Percentiles rank a stretch among this genome's conserved stretches.
Evolutionary conservation across 2,113 vertebrate genomes (phyloP).

Genomic region (Benthochromis sp.): DNA sequence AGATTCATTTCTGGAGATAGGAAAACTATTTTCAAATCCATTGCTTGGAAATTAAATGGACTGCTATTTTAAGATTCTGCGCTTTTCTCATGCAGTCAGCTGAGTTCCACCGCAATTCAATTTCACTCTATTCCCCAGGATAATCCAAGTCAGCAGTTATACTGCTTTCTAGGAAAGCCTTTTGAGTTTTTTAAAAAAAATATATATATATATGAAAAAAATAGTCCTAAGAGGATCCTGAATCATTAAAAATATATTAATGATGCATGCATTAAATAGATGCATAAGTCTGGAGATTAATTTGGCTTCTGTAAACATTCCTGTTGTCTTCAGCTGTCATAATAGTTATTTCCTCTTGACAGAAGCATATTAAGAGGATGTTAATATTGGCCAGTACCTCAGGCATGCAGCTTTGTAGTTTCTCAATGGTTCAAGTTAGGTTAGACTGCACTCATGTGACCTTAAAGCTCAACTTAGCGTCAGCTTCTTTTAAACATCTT

Average conservation of each 20-base stretch:
- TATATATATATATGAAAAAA: not conserved
- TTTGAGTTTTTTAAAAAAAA: accelerated
- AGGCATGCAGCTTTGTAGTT: not conserved
- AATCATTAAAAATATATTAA: not conserved
- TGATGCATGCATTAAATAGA: not conserved
- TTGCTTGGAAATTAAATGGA: conserved; percentile 49
- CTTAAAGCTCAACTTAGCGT: not conserved
- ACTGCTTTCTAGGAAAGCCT: not conserved
- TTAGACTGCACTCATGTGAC: not conserved
- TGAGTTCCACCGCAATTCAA: conserved; percentile 32
- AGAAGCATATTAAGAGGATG: not conserved
- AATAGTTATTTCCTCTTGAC: not conserved
- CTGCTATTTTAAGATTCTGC: conserved; percentile 25
- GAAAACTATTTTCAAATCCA: conserved; percentile 51
- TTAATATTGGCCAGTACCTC: not conserved
- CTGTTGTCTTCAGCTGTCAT: not conserved
- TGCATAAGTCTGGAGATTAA: not conserved
- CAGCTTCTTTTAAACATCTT: not conserved
- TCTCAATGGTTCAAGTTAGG: not conserved
- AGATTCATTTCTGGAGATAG: conserved; percentile 68
- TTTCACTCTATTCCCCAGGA: conserved; percentile 28
- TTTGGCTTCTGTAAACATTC: not conserved
- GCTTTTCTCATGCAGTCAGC: conserved; percentile 7
- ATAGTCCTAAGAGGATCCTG: not conserved
- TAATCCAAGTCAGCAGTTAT: conserved; percentile 1